Evolutionary conservation across 2,113 vertebrate genomes (phyloP), one percentile per base, ranked within the genome.

Genomic region (Zosterops lateralis): DNA sequence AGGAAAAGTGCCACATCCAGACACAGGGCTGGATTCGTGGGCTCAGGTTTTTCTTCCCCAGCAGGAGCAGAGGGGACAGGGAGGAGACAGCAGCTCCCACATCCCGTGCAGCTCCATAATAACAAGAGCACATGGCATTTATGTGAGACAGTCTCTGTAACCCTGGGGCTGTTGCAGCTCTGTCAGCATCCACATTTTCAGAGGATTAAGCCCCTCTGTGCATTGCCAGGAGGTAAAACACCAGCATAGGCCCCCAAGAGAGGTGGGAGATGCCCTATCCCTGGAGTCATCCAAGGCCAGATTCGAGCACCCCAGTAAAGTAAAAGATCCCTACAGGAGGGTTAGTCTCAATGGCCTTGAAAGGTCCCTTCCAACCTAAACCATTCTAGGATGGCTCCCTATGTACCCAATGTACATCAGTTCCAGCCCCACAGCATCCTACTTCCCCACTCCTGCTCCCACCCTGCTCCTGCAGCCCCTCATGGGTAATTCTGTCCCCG

Each of bases 401-500:
- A 0, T 12, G 16, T 14, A 29, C 51, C 19, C 32, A 24, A 3
- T 12, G 21, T 25, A 31, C 20, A 15, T 7, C 5, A 1, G 1
- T 28, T 20, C 65, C 9, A 0, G 29, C 7, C 24, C 34, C 3
- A 1, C 26, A 57, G 24, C 7, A 26, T 17, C 48, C 53, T 38
- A 21, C 8, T 64, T 34, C 67, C 48, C 36, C 21, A n/a, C 45
- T 66, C 7, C 4, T 7, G 20, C 57, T 79, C 62, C 56, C 75
- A 36, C 12, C 66, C 54, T 2, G 3, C 45, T 61, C 45, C 14
- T 3, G 34, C 58, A 72, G 40, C 54, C 31, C 22, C 44, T 75
- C 18, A 0, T 1, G 3, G 3, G 42, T 38, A 58, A 58, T 15
- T 24, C 22, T 0, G 0, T 7, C 17, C 36, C 66, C 5, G 2